These are phyloP conservation scores for Deilephila porcellus DNA, from an alignment of 2,888 invertebrate genomes.

Conservation along the genomic window DNA sequence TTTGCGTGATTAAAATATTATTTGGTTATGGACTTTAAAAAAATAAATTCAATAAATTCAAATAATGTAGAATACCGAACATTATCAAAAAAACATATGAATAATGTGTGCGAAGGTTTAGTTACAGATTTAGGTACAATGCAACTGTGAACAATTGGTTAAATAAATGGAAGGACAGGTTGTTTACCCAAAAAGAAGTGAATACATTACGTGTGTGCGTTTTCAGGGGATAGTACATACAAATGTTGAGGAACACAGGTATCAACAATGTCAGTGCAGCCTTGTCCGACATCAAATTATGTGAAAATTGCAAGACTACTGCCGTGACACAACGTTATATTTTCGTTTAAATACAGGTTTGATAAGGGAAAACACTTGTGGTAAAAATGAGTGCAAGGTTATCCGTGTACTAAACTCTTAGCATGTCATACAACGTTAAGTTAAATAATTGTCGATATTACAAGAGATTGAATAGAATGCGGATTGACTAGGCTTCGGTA, in stretches of 20 bases:
- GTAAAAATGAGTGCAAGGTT: constrained; percentile 5
- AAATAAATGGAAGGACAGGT: constrained; percentile 7
- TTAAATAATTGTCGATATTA: no score
- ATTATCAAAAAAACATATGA: background rate
- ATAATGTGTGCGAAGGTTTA: background rate
- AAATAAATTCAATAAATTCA: background rate
- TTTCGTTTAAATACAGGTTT: background rate
- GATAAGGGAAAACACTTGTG: background rate
- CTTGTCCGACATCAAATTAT: constrained; percentile 1
- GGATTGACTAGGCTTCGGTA: no score
- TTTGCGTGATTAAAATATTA: background rate
- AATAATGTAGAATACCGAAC: background rate
- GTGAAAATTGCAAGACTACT: background rate
- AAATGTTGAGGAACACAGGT: background rate
- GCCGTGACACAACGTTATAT: background rate
- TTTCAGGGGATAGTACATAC: constrained; percentile 5
- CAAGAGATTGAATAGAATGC: no score
- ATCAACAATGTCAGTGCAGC: background rate
- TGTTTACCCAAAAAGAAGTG: background rate
- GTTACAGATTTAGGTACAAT: background rate
- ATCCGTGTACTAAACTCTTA: background rate
- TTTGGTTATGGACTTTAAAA: no score
- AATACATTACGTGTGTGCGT: background rate
- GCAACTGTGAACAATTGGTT: background rate
- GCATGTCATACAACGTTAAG: no score